phyloP scores from a whole-genome alignment of 2,797 vertebrate genomes.

The Pipistrellus pipistrellus region DNA sequence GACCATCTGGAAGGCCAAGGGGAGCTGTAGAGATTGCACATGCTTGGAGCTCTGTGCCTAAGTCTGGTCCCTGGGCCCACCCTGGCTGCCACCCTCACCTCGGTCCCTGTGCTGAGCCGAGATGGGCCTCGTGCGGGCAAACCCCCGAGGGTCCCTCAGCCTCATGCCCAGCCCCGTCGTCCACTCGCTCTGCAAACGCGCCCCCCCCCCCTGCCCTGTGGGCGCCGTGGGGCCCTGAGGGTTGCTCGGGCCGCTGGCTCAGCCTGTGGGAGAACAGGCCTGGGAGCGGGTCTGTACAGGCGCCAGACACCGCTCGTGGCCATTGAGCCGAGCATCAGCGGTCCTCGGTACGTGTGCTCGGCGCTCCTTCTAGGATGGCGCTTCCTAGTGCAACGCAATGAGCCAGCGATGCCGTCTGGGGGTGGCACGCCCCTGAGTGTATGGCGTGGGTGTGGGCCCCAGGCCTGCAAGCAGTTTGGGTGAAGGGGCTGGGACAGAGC shows the following conservation, averaged over 20 bases:
- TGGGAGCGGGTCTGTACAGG: neutral
- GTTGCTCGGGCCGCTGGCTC: neutral
- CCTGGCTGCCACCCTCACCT: neutral
- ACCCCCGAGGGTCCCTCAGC: neutral
- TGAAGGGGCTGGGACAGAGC: neutral
- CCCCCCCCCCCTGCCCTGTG: no score
- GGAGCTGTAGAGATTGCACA: neutral
- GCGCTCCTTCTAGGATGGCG: neutral
- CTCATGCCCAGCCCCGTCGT: rapidly evolving
- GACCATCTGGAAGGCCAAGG: neutral
- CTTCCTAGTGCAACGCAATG: neutral
- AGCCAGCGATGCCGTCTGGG: neutral
- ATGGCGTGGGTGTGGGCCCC: rapidly evolving
- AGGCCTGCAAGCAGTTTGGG: neutral
- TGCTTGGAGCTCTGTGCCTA: neutral
- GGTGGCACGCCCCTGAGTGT: neutral
- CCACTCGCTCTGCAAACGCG: rapidly evolving
- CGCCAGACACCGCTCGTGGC: neutral
- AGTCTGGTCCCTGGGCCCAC: neutral
- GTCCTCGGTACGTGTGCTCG: neutral
- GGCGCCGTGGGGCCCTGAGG: neutral
- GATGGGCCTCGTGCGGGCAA: neutral
- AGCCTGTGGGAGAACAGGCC: neutral
- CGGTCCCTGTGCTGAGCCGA: neutral
- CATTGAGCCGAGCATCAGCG: neutral